phyloP scores from a whole-genome alignment of 2,113 vertebrate species.

The Oceanites oceanicus region DNA sequence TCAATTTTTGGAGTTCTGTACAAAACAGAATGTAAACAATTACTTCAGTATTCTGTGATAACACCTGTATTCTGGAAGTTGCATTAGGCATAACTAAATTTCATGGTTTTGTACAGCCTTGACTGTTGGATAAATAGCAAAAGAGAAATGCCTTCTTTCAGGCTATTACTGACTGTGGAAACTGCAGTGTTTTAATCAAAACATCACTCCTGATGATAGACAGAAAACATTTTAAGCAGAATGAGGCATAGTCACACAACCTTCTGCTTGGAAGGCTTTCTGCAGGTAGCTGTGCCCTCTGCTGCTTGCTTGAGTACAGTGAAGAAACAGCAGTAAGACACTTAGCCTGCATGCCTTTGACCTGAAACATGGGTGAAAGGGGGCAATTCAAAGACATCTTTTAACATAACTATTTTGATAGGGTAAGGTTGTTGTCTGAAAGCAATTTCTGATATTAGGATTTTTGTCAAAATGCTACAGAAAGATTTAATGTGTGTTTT shows the following conservation, averaged over 20 bases:
- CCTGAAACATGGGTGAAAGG: neutral
- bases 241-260: neutral
- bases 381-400: neutral
- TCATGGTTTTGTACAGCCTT: neutral
- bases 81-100: neutral
- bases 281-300: conserved; percentile 50
- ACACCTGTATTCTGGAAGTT: neutral
- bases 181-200: neutral
- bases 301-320: neutral
- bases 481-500: neutral
- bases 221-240: neutral
- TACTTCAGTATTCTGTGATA: neutral
- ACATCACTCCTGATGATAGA: neutral
- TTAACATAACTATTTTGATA: neutral
- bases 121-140: neutral
- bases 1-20: neutral
- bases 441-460: neutral
- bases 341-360: neutral
- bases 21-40: neutral
- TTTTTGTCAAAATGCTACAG: neutral
- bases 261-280: neutral
- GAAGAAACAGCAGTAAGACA: neutral
- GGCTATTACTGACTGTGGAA: neutral
- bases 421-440: neutral
- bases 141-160: neutral